Conservation (phyloP, 2,797 vertebrate species). For the Cheirogaleus major region DNA sequence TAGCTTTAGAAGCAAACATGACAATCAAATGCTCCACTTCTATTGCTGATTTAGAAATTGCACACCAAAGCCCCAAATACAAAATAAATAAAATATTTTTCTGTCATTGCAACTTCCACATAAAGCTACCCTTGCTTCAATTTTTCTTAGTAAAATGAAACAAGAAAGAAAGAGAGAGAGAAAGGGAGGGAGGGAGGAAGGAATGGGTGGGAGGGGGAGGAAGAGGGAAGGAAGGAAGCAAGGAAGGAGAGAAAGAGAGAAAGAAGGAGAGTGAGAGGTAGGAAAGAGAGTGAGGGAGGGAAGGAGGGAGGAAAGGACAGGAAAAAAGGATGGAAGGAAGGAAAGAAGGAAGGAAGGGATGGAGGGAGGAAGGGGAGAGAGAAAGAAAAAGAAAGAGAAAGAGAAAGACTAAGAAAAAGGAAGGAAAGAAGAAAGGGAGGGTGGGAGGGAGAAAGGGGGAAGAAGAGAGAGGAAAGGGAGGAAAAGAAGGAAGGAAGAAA, state of each 20-base stretch:
- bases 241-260: rapidly evolving
- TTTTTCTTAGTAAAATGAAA: slow-evolving; percentile 25
- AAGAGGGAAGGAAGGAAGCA: too few relatives aligned
- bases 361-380: neutral
- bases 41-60: neutral
- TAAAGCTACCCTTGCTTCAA: neutral
- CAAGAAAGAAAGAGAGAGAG: neutral
- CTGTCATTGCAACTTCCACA: neutral
- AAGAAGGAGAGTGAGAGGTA: too few relatives aligned
- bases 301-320: rapidly evolving
- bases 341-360: too few relatives aligned
- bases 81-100: neutral
- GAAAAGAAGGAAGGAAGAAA: too few relatives aligned
- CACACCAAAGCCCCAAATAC: neutral
- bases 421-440: rapidly evolving
- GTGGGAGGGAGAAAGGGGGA: too few relatives aligned
- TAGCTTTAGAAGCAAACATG: neutral
- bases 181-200: too few relatives aligned
- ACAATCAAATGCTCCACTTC: neutral
- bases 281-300: too few relatives aligned
- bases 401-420: neutral
- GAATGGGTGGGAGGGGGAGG: neutral
- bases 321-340: rapidly evolving
- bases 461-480: rapidly evolving
- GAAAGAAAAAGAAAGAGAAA: rapidly evolving